These are phyloP conservation scores for Limanda limanda DNA, from an alignment of 2,113 vertebrate genomes.

Conservation along the genomic window DNA sequence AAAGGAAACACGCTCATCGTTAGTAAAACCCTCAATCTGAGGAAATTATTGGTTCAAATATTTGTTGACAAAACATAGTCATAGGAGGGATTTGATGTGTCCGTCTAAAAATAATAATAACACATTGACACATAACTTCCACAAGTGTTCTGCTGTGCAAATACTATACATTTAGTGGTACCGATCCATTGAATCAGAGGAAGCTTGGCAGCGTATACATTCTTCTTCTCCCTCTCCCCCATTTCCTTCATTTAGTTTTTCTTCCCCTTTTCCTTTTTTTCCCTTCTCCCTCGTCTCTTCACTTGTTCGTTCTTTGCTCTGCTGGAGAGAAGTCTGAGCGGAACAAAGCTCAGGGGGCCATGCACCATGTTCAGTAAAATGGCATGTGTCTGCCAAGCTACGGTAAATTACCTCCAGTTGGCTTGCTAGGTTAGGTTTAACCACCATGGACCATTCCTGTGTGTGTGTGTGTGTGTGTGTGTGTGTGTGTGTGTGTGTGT, in stretches of 20 bases:
- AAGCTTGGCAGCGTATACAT: slow-evolving; percentile 4
- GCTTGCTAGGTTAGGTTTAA: slow-evolving; percentile 70
- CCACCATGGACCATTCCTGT: slow-evolving; percentile 52
- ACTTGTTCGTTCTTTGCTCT: slow-evolving; percentile 68
- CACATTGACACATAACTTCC: not conserved
- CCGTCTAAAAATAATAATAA: slow-evolving; percentile 1
- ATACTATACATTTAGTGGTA: not conserved
- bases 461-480: slow-evolving; percentile 9
- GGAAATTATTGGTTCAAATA: slow-evolving; percentile 3
- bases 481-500: slow-evolving; percentile 1
- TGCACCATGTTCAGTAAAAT: slow-evolving; percentile 78
- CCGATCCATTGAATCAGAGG: not conserved
- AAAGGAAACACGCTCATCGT: slow-evolving; percentile 17
- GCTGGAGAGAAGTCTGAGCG: slow-evolving; percentile 64
- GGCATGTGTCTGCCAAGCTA: slow-evolving; percentile 76
- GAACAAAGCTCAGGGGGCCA: slow-evolving; percentile 74
- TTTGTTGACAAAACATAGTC: not conserved
- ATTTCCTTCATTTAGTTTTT: slow-evolving; percentile 48
- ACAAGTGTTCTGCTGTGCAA: no score
- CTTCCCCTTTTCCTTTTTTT: slow-evolving; percentile 52
- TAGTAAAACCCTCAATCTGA: slow-evolving; percentile 10
- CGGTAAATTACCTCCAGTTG: slow-evolving; percentile 80
- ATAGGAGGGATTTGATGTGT: not conserved
- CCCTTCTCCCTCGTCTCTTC: slow-evolving; percentile 45
- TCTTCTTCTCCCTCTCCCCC: slow-evolving; percentile 3